Evolutionary conservation across 2,113 vertebrate genomes (phyloP), one percentile per base, ranked within the genome.

Genomic region (Callaeas wilsoni): DNA sequence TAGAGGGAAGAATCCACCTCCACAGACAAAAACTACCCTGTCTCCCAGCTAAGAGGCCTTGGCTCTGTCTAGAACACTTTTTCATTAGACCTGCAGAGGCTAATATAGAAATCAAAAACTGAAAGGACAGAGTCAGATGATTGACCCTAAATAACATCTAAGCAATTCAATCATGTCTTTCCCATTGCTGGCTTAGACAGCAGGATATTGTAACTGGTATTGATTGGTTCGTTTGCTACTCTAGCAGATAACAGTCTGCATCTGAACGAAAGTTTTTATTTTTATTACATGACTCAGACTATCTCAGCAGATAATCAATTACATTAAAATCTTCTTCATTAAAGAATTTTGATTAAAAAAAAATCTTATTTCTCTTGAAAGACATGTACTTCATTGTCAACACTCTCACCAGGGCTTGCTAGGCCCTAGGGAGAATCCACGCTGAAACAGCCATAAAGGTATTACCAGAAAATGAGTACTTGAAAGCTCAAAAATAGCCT

Each of bases 71-170:
- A 53, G 19, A 77, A 53, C 19, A 68, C 50, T 53, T 73, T 95
- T 94, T 76, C 84, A 91, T 89, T 76, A 93, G 62, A 70, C 37
- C 68, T 83, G 49, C 80, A 95, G 76, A 71, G 69, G 47, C 46
- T 89, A 44, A 77, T 53, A 77, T 44, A 33, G 88, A 96, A 94
- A 93, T 86, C 74, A 90, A 79, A 96, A 87, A 62, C 57, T 53
- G 75, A 91, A 95, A 85, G 56, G 59, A 68, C 75, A 86, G 75
- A 91, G 79, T 96, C 96, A 96, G 90, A 93, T 94, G 70, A 76
- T 64, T 96, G 93, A 97, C 91, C 95, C 90, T 79, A 96, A 90
- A 96, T 95, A 97, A 93, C 89, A 96, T 91, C 85, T 60, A 76
- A 89, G 89, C 65, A 96, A 95, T 94, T 94, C 73, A 96, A 91